Evolutionary conservation across 2,113 vertebrate species (phyloP).

Genomic region (Probosciger aterrimus): DNA sequence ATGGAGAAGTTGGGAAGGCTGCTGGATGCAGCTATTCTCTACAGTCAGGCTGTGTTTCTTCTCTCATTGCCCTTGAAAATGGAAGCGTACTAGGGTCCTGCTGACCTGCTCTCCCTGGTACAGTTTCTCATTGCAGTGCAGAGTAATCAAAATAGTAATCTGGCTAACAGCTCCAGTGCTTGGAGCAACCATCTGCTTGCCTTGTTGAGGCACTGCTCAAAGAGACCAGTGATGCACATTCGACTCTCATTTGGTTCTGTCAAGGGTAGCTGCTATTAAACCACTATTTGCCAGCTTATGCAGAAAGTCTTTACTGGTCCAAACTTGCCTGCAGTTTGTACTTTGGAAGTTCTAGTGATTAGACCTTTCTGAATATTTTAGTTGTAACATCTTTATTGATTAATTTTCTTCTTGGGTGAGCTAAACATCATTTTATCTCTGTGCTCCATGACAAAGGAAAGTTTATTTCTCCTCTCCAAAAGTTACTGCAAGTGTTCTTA

Average conservation of each 20-base stretch:
- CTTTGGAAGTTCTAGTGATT: neutral
- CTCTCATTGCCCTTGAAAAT: accelerated
- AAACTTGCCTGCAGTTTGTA: neutral
- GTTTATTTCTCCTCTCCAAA: neutral
- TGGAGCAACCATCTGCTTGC: neutral
- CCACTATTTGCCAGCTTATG: neutral
- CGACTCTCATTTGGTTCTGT: neutral
- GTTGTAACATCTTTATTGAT: neutral
- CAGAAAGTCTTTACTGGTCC: neutral
- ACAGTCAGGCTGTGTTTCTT: neutral
- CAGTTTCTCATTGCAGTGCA: neutral
- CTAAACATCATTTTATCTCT: neutral
- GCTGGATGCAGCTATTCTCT: neutral
- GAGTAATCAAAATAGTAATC: neutral
- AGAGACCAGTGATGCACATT: neutral
- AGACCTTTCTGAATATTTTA: neutral
- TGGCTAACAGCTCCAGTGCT: neutral
- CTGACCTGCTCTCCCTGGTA: neutral
- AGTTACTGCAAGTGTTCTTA: neutral
- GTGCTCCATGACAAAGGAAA: neutral
- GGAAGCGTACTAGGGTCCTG: neutral
- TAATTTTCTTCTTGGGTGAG: neutral
- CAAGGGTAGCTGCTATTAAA: neutral
- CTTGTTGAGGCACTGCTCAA: neutral
- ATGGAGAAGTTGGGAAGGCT: neutral